Base-by-base conservation (phyloP, 2,888 invertebrate species). In the Acronicta aceris region DNA sequence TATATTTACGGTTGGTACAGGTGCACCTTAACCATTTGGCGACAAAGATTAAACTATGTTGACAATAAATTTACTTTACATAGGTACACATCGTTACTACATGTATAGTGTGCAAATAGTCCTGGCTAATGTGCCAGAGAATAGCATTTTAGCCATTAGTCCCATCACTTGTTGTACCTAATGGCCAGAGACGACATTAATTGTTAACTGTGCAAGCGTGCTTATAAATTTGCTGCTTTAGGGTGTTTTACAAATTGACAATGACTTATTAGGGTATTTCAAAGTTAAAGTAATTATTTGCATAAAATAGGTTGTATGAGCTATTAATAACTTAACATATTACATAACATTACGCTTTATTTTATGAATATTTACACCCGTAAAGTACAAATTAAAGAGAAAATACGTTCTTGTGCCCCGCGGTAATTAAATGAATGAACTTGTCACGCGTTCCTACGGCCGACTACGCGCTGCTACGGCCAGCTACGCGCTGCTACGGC, bases 91-190 rank as follows among this genome's bases (percentile, higher is more conserved):
- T 10, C 46, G 5, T 15, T 6, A 8, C 6, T 3, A 12, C 2
- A 40, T 8, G n/a, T 15, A 0, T 43, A 33, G 10, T 36, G 33
- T 17, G 47, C 67, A 27, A 60, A 60, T 50, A 40, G 36, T 21
- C 10, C 42, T 42, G 57, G 64, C 25, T 30, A 60, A 70, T 65
- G 56, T 53, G 45, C 47, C n/a, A 47, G 47, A 33, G 61, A 71
- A 70, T 71, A 51, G 52, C 49, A 46, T 59, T 70, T 41, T 10
- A 58, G 66, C 16, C 62, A 66, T 70, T 71, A 55, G 16, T 25
- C 9, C 49, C 17, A 58, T 52, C 40, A 51, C 16, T 58, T 57
- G 67, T 56, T 48, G 25, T 43, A 36, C 9, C 52, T 55, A 71
- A 67, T 56, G 52, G 58, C 8, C n/a, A 6, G 25, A 21, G 12